Evolutionary conservation across 2,113 vertebrate genomes (phyloP), one percentile per base, ranked within the genome.

Genomic region (Amphiprion percula): DNA sequence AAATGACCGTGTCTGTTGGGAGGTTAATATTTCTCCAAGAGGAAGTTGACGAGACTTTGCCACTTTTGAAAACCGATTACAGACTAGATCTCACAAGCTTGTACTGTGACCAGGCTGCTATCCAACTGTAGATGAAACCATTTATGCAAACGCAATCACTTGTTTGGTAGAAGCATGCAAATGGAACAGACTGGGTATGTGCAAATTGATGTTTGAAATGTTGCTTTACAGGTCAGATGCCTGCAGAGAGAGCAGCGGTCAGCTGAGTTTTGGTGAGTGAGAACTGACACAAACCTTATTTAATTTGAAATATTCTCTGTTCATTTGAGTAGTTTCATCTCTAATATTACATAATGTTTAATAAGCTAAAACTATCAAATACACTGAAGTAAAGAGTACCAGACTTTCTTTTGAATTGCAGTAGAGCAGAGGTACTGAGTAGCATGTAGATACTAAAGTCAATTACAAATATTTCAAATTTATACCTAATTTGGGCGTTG

Each of bases 231-330:
- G 95, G 75, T 77, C 81, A 26, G 76, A 88, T 39, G 46, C 47
- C 16, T 30, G 56, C 56, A 68, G 41, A 54, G 86, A 89, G 9
- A 92, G 86, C 54, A 33, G 41, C 0, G 15, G 60, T 66, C 90
- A 85, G 68, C 74, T 74, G 50, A 91, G 84, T 71, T 83, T 93
- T 37, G 94, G 93, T 95, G 87, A 89, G 94, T 83, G 50, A 63
- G 24, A 66, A 21, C 30, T 68, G n/a, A 74, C 53, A 59, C 2
- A 33, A 60, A 59, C 3, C 7, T 61, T 62, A 49, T 9, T 15
- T 15, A 17, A 24, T 58, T 58, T 44, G 3, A 44, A 44, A 14
- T 14, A 44, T 44, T 44, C 52, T 47, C 17, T 26, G 9, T 58
- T 69, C 6, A 55, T 30, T 28, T 23, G 10, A 65, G 16, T 49